Conservation (phyloP, 2,113 vertebrate species). For the Piprites chloris region DNA sequence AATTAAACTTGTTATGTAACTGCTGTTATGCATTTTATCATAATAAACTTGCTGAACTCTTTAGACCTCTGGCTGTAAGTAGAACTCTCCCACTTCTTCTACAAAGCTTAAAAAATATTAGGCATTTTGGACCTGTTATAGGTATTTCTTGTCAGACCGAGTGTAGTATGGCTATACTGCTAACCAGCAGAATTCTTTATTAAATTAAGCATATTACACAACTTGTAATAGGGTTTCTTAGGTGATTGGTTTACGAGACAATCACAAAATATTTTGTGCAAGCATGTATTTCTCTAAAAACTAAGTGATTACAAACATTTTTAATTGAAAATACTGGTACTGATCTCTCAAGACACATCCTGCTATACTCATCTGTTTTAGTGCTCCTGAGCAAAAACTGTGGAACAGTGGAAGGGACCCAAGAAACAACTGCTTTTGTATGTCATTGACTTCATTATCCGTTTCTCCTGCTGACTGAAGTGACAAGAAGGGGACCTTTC, state of each 20-base stretch:
- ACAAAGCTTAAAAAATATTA: not conserved
- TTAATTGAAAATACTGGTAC: not conserved
- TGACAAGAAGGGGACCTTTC: not conserved
- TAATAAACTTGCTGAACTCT: not conserved
- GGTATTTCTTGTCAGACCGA: not conserved
- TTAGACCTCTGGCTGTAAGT: not conserved
- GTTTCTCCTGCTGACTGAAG: not conserved
- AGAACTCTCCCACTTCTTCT: not conserved
- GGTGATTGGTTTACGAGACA: not conserved
- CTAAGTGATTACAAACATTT: not conserved
- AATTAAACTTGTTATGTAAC: not conserved
- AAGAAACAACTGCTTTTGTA: not conserved
- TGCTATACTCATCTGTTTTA: not conserved
- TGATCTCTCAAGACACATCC: not conserved
- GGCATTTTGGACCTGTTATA: not conserved
- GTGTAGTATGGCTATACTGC: not conserved
- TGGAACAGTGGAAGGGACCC: not conserved
- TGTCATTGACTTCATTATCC: not conserved
- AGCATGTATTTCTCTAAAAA: not conserved
- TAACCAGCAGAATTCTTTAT: not conserved
- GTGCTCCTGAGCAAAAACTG: not conserved
- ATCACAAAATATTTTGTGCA: not conserved
- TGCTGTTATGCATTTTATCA: not conserved
- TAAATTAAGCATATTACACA: not conserved
- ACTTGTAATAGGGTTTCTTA: not conserved